Evolutionary conservation across 2,888 invertebrate species (phyloP).

Genomic region (Oeneis ivallda): DNA sequence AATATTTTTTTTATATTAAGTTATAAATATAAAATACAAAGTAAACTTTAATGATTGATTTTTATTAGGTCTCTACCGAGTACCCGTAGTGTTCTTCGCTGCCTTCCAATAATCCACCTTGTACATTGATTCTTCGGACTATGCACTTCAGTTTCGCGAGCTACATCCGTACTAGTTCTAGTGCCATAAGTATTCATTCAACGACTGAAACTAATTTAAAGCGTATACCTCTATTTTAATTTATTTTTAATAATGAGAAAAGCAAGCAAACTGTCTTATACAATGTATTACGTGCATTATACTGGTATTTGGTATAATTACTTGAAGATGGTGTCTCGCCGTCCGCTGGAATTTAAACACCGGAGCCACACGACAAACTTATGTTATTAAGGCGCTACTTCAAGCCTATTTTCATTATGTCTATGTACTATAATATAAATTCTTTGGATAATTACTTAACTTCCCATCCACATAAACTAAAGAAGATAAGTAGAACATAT

Average conservation of each 20-base stretch:
- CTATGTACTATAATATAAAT: constrained; percentile 43
- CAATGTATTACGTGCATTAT: constrained; percentile 57
- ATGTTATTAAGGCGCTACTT: constrained; percentile 68
- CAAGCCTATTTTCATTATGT: constrained; percentile 55
- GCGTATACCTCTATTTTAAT: neutral
- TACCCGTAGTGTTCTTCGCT: no score
- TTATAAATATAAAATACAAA: no score
- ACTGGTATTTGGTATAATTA: constrained; percentile 71
- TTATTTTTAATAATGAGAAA: constrained; percentile 18
- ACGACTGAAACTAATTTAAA: no score
- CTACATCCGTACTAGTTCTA: no score
- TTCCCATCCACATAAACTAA: constrained; percentile 21
- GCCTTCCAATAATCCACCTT: no score
- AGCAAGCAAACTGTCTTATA: constrained; percentile 36
- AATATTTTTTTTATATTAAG: no score
- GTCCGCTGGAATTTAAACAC: constrained; percentile 63
- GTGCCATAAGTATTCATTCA: no score
- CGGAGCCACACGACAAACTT: constrained; percentile 60
- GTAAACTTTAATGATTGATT: no score
- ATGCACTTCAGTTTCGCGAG: no score
- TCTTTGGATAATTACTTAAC: constrained; percentile 41
- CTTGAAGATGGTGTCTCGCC: constrained; percentile 48
- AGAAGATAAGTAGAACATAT: neutral
- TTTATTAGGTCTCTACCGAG: no score
- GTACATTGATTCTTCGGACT: no score